A percentile compares a stretch with the other conserved stretches of the same genome.
Evolutionary conservation across 2,888 invertebrate species (phyloP).

Genomic region (Graphium colonna): DNA sequence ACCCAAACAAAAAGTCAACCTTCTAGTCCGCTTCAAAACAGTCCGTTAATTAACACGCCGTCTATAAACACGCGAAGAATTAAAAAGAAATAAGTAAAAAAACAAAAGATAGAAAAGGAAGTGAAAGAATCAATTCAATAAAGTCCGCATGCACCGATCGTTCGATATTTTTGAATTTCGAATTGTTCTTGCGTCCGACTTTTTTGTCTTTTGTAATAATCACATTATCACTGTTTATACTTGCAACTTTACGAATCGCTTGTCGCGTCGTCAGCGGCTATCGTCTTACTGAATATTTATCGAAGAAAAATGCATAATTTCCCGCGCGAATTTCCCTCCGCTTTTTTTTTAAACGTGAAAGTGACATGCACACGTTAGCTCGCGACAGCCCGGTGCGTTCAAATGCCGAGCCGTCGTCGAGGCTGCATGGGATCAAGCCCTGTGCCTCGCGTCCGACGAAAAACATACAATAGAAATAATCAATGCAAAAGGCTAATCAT

Average conservation of each 20-base stretch:
- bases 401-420: conserved; percentile 41
- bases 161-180: conserved; percentile 27
- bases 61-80: conserved; percentile 31
- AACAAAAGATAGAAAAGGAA: conserved; percentile 41
- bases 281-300: conserved; percentile 41
- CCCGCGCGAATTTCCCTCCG: conserved; percentile 53
- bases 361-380: conserved; percentile 60
- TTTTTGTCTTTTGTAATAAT: conserved; percentile 34
- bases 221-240: conserved; percentile 54
- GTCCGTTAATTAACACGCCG: conserved; percentile 14
- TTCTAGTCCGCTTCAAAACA: neutral
- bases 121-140: conserved; percentile 33
- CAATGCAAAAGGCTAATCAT: conserved; percentile 10
- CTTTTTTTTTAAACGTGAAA: conserved; percentile 58
- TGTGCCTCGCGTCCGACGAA: conserved; percentile 16
- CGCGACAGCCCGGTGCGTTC: conserved; percentile 50
- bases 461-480: conserved; percentile 19
- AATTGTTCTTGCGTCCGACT: conserved; percentile 29
- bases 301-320: conserved; percentile 48
- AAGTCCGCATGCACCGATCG: conserved; percentile 29
- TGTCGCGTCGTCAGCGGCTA: conserved; percentile 31
- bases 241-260: conserved; percentile 27
- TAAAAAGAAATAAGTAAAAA: conserved; percentile 37
- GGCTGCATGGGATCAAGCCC: conserved; percentile 8
- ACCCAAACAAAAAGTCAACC: neutral